phyloP scores from a whole-genome alignment of 2,113 vertebrate genomes.

The Strigops habroptila region DNA sequence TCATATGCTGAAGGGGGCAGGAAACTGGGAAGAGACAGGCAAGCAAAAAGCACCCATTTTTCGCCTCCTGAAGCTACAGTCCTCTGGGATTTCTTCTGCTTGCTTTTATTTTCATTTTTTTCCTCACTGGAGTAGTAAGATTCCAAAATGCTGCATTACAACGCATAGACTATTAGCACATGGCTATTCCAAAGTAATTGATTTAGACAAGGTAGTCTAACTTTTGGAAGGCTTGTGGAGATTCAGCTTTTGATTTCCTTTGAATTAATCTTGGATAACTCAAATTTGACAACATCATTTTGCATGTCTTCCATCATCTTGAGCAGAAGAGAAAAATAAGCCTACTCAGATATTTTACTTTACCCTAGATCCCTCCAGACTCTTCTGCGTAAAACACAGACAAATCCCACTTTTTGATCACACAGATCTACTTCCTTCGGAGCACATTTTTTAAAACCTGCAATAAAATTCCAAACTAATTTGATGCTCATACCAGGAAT shows the following conservation, averaged over 20 bases:
- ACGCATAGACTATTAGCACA: neutral
- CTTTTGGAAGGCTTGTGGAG: neutral
- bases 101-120: slow-evolving; percentile 45
- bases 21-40: slow-evolving; percentile 62
- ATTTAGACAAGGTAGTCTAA: neutral
- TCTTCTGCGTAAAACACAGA: neutral
- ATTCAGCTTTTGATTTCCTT: neutral
- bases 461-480: neutral
- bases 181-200: neutral
- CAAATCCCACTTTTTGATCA: neutral
- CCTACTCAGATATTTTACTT: neutral
- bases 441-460: neutral
- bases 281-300: neutral
- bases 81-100: neutral
- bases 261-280: neutral
- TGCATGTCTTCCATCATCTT: neutral
- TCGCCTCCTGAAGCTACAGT: slow-evolving; percentile 34
- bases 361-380: neutral
- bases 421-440: neutral
- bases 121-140: neutral
- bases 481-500: neutral
- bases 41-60: slow-evolving; percentile 34
- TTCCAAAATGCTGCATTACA: neutral
- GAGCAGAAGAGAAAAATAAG: neutral
- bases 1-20: slow-evolving; percentile 58